Base-by-base conservation (phyloP, 2,113 vertebrate species). In the Istiophorus platypterus region DNA sequence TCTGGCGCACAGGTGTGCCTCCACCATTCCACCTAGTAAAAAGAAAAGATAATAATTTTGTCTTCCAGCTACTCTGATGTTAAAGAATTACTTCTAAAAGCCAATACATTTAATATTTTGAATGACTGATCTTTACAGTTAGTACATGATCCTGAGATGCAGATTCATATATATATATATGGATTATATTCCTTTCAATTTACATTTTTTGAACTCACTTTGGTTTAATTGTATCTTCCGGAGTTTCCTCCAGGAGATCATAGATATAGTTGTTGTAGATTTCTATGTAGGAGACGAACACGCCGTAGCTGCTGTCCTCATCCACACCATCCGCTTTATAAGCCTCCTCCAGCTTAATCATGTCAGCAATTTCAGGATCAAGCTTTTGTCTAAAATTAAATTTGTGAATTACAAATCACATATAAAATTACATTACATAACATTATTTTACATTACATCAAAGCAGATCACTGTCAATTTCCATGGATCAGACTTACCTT, bases 251-350 rank as follows among this genome's bases (percentile, higher is more conserved):
- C 80, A 99, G 78, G 1, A 99, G 97, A 89, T 99, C 98, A 42
- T 98, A 99, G 66, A 99, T 97, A 92, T 99, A 99, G 93, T 99
- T 99, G 90, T 99, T 99, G 93, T 99, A 99, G 85, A 99, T 99
- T 94, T 99, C 98, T 2, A 99, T 95, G 59, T 99, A 99, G 69
- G 98, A 99, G 26, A 99, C 97, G 62, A 99, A 99, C 26, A 99
- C 79, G 3, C 96, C 95, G 88, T 97, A 99, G 81, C 97, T 96
- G 37, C 96, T 97, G 78, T 99, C 98, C 76, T 99, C 98, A 47
- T 99, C 98, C 6, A 99, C 92, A 0, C 95, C 96, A 1, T 96
- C 95, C 9, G 88, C 94, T 85, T 92, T 95, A 90, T 92, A 97
- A 15, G 92, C 94, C 3, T 99, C 97, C 72, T 95, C 96, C 0